Percentiles rank a stretch among this genome's conserved stretches.
Evolutionary conservation across 1,140 invertebrate genomes (phyloP).

Genomic region (Augochlora pura): DNA sequence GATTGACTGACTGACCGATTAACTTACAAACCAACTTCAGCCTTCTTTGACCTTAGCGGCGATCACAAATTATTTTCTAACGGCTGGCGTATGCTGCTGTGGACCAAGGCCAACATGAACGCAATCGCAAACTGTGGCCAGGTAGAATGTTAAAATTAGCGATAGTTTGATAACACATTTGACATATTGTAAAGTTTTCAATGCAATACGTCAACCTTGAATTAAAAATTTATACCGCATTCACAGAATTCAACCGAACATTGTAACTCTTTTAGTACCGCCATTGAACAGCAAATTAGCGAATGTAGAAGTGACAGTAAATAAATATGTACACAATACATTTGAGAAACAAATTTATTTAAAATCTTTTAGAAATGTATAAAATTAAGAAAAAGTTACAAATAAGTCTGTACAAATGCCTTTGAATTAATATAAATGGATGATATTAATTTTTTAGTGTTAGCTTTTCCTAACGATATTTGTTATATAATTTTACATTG

Average conservation of each 20-base stretch:
- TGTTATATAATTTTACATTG: too few species aligned
- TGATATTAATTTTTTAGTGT: not conserved
- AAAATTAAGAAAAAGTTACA: constrained; percentile 7
- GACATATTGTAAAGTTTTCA: constrained; percentile 30
- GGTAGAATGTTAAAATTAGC: constrained; percentile 74
- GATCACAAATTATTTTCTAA: constrained; percentile 68
- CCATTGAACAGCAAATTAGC: too few species aligned
- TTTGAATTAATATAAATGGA: not conserved
- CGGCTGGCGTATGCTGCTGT: constrained; percentile 67
- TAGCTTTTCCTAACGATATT: too few species aligned
- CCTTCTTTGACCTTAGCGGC: constrained; percentile 73
- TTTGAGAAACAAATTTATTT: not conserved
- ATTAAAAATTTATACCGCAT: not conserved
- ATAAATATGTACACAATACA: not conserved
- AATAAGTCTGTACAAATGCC: constrained; percentile 5
- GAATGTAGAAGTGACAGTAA: not conserved
- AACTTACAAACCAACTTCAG: constrained; percentile 69
- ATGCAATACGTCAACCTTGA: not conserved
- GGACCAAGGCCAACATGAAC: constrained; percentile 70
- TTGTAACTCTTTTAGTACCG: not conserved
- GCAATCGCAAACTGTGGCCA: constrained; percentile 62
- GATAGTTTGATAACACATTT: constrained; percentile 65
- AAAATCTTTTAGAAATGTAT: not conserved
- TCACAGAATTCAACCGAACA: too few species aligned
- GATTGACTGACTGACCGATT: constrained; percentile 62